Percentiles rank a stretch among this genome's conserved stretches.
Evolutionary conservation across 2,113 vertebrate genomes (phyloP).

Genomic region (Capra hircus): DNA sequence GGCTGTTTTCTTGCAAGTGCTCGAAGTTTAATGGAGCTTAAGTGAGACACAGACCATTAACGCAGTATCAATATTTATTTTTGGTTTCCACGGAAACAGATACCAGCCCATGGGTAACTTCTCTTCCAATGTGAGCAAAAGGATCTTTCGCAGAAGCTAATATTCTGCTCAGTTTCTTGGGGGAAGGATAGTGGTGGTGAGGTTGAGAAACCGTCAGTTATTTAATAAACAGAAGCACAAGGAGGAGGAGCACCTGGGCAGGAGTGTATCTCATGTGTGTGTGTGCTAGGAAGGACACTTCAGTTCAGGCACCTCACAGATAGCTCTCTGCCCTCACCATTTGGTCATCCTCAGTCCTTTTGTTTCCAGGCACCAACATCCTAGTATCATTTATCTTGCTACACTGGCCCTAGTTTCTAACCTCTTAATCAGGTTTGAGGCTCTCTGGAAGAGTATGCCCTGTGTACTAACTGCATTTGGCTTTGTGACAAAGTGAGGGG

Average conservation of each 20-base stretch:
- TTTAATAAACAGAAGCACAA: slow-evolving; percentile 41
- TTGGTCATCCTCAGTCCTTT: not conserved
- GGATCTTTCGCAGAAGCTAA: slow-evolving; percentile 40
- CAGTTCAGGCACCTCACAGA: not conserved
- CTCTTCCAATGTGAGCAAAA: slow-evolving; percentile 13
- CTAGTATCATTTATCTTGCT: not conserved
- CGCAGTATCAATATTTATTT: slow-evolving; percentile 76
- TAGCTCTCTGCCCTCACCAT: not conserved
- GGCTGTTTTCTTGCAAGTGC: slow-evolving; percentile 70
- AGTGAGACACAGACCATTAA: slow-evolving; percentile 77
- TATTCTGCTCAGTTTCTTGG: slow-evolving; percentile 51
- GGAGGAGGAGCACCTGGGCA: not conserved
- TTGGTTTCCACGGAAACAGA: slow-evolving; percentile 70
- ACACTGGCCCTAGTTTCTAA: not conserved
- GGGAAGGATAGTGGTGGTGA: not conserved
- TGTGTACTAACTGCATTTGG: not conserved
- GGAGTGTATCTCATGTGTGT: fast-evolving
- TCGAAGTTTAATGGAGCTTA: slow-evolving; percentile 75
- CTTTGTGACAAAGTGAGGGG: not conserved
- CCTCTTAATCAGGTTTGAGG: slow-evolving; percentile 11
- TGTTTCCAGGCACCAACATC: not conserved
- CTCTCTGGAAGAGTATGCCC: not conserved
- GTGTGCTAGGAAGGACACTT: not conserved
- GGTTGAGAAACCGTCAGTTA: slow-evolving; percentile 50
- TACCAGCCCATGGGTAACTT: slow-evolving; percentile 48